phyloP scores from a whole-genome alignment of 2,113 vertebrate genomes.

The Herpetotheres cachinnans region DNA sequence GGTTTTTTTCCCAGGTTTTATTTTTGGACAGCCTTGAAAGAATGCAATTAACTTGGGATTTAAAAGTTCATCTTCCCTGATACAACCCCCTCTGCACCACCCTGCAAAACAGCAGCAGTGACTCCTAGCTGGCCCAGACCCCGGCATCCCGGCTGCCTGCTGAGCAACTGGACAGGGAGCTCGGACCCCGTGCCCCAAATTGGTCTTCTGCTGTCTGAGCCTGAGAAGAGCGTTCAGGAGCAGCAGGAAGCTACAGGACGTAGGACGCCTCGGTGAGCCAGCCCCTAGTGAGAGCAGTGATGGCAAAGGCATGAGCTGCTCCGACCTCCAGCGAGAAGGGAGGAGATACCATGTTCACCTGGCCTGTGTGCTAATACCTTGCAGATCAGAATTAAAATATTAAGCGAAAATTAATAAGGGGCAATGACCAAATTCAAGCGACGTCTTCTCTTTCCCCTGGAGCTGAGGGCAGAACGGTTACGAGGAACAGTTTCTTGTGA shows the following conservation, averaged over 20 bases:
- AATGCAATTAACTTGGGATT: not conserved
- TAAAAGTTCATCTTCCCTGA: not conserved
- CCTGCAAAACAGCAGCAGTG: not conserved
- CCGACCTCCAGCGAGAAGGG: not conserved
- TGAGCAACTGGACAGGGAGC: not conserved
- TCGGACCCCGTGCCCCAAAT: not conserved
- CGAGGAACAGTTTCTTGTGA: not conserved
- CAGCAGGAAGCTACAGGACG: not conserved
- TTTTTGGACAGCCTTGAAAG: not conserved
- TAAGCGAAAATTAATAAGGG: not conserved
- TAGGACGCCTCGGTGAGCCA: not conserved
- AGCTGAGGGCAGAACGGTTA: not conserved
- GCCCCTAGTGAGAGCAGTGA: not conserved
- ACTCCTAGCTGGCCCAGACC: not conserved
- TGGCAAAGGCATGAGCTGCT: not conserved
- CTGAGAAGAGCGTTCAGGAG: not conserved
- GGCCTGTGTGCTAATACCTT: not conserved
- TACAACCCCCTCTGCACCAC: not conserved
- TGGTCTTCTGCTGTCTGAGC: not conserved
- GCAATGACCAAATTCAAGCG: not conserved
- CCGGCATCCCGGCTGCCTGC: not conserved
- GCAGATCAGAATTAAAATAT: not conserved
- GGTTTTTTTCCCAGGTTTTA: not conserved
- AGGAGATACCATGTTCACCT: fast-evolving
- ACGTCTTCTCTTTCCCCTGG: not conserved